These are phyloP conservation scores for Sternarchorhynchus goeldii DNA, from an alignment of 2,797 vertebrate genomes.

Conservation along the genomic window DNA sequence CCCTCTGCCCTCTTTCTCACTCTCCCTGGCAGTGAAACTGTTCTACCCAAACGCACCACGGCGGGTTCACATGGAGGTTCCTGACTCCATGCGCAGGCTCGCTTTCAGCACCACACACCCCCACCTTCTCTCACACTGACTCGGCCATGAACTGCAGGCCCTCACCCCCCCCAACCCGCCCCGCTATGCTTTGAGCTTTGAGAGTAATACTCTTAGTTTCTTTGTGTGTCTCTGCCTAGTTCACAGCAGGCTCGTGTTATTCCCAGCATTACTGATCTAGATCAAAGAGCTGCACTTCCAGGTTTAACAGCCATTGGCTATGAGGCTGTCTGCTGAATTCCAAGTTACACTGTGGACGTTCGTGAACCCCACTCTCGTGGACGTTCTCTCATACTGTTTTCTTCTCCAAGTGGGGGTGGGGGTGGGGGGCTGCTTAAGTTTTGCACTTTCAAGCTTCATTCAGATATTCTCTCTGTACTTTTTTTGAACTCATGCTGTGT, in stretches of 20 bases:
- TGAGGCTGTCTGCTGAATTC: constrained; percentile 46
- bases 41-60: constrained; percentile 48
- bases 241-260: constrained; percentile 43
- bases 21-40: constrained; percentile 48
- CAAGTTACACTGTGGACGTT: constrained; percentile 25
- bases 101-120: background rate
- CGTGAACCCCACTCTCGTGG: constrained; percentile 40
- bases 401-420: background rate
- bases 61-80: constrained; percentile 59
- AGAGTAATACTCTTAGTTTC: constrained; percentile 31
- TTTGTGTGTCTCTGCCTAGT: constrained; percentile 28
- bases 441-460: constrained; percentile 39
- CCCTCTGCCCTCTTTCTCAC: constrained; percentile 36
- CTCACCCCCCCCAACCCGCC: constrained; percentile 19
- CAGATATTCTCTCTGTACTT: constrained; percentile 46
- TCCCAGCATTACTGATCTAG: constrained; percentile 51
- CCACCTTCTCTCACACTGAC: constrained; percentile 38
- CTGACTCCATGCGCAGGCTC: constrained; percentile 30
- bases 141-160: constrained; percentile 44
- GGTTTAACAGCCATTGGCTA: constrained; percentile 42
- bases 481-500: background rate
- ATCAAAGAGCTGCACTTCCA: constrained; percentile 37
- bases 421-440: constrained; percentile 19
- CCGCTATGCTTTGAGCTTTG: constrained; percentile 26
- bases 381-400: constrained; percentile 11